Evolutionary conservation across 2,113 vertebrate genomes (phyloP).

Genomic region (Canis aureus): DNA sequence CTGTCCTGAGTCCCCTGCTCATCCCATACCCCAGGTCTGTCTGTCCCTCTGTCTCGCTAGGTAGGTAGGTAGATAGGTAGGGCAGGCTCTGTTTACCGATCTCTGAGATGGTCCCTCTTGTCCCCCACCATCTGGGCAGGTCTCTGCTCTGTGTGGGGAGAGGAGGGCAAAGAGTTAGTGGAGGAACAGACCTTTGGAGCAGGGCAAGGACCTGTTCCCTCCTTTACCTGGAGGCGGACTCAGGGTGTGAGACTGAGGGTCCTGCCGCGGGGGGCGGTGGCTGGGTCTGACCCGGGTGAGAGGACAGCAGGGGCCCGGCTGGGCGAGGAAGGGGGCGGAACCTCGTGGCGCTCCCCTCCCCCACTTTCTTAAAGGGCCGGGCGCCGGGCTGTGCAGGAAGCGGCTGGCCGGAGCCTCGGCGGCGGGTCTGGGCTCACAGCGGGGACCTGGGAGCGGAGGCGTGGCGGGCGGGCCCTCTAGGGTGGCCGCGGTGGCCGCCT

Average conservation of each 20-base stretch:
- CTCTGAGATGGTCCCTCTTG: background rate
- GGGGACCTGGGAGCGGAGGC: background rate
- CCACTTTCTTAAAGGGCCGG: slow-evolving; percentile 80
- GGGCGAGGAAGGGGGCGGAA: background rate
- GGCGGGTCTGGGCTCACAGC: background rate
- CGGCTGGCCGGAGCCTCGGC: background rate
- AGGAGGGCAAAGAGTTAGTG: background rate
- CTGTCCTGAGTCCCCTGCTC: background rate
- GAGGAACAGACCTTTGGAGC: background rate
- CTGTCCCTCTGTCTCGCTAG: background rate
- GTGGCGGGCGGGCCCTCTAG: background rate
- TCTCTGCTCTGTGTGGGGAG: background rate
- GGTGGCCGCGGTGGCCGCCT: background rate
- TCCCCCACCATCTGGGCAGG: background rate
- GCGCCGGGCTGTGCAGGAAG: background rate
- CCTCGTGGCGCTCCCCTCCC: slow-evolving; percentile 68
- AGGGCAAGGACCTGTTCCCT: background rate
- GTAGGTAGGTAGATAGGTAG: background rate
- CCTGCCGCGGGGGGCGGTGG: background rate
- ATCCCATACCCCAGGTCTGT: background rate
- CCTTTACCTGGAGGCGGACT: background rate
- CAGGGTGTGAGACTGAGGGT: background rate
- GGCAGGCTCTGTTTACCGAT: background rate
- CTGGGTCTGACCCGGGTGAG: background rate
- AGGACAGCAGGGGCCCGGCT: background rate